These are phyloP conservation scores for Zoroaster sp. DNA, from an alignment of 53 echinoderm and acorn worm genomes.

Conservation along the genomic window DNA sequence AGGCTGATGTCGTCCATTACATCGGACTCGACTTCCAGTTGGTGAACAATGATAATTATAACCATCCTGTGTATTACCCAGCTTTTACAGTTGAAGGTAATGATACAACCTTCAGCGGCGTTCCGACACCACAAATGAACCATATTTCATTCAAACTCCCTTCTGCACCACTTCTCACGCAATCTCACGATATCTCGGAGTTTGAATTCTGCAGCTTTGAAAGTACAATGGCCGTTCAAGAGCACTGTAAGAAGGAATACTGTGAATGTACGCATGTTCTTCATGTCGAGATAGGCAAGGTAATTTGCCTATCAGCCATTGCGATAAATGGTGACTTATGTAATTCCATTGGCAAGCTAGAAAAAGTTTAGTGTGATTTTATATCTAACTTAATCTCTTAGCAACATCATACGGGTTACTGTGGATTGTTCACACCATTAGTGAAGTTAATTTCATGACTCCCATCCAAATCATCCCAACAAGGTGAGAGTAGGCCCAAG, in stretches of 20 bases:
- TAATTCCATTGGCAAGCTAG: too few relatives aligned
- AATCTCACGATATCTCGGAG: constrained; percentile 43
- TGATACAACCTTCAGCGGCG: not conserved
- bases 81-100: constrained; percentile 33
- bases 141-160: constrained; percentile 67
- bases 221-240: constrained; percentile 34
- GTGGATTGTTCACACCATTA: too few relatives aligned
- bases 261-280: constrained; percentile 77
- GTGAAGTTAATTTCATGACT: too few relatives aligned
- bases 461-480: too few relatives aligned
- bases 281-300: constrained; percentile 69
- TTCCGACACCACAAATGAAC: constrained; percentile 75
- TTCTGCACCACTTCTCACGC: constrained; percentile 63
- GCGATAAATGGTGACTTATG: too few relatives aligned
- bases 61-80: constrained; percentile 66
- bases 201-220: constrained; percentile 58
- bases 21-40: not conserved
- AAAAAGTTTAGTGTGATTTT: too few relatives aligned
- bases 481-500: too few relatives aligned
- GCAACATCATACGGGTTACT: too few relatives aligned
- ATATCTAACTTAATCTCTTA: too few relatives aligned
- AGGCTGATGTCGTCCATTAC: constrained; percentile 17
- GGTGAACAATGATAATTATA: constrained; percentile 69
- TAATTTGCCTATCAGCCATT: constrained; percentile 33
- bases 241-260: constrained; percentile 58